phyloP scores from a whole-genome alignment of 2,888 invertebrate species.

The Cybosia mesomella region DNA sequence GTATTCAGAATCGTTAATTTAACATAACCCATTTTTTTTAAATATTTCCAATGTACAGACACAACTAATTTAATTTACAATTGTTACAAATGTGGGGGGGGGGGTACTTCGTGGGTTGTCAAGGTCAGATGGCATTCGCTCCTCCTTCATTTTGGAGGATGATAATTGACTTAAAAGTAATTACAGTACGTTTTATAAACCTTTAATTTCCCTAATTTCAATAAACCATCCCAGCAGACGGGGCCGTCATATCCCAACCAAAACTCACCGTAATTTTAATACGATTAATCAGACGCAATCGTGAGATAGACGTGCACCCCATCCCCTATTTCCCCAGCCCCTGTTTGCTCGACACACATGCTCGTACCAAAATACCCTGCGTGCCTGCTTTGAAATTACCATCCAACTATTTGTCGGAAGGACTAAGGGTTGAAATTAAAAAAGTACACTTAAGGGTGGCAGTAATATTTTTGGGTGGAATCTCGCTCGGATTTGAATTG shows the following conservation, averaged over 20 bases:
- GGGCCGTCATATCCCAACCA: background rate
- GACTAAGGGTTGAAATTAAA: conserved; percentile 49
- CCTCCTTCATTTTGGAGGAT: too few species aligned
- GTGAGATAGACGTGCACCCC: conserved; percentile 9
- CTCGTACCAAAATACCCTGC: conserved; percentile 39
- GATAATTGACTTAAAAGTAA: too few species aligned
- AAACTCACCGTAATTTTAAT: conserved; percentile 14
- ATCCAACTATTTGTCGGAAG: conserved; percentile 50
- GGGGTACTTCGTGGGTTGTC: too few species aligned
- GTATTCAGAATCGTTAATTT: too few species aligned
- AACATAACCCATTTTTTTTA: too few species aligned
- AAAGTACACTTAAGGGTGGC: conserved; percentile 32
- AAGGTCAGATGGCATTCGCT: too few species aligned
- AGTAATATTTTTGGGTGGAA: conserved; percentile 30
- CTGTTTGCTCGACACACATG: conserved; percentile 22
- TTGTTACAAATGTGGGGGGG: too few species aligned
- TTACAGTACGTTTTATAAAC: too few species aligned
- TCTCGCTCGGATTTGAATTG: conserved; percentile 18
- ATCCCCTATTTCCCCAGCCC: conserved; percentile 8
- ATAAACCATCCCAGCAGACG: background rate
- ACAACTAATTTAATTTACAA: too few species aligned
- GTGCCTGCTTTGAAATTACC: conserved; percentile 58
- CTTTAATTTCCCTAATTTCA: background rate
- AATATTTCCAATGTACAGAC: background rate
- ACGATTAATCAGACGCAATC: conserved; percentile 16